Percentiles rank a stretch among this genome's conserved stretches.
Conservation (phyloP, 2,888 invertebrate species). For the Plebejus melissa region DNA sequence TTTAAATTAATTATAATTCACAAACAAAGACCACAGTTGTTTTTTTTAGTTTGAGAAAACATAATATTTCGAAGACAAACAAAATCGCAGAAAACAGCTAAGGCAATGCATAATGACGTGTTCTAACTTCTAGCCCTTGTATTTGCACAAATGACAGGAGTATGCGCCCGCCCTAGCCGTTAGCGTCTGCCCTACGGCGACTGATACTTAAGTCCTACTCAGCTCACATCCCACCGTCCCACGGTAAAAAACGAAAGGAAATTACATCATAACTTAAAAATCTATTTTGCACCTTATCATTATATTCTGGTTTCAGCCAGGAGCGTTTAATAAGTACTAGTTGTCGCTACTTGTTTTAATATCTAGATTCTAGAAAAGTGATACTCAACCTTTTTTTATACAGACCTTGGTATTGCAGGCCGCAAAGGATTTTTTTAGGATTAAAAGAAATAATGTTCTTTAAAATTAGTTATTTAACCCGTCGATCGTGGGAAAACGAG, state of each 20-base stretch:
- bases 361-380: neutral
- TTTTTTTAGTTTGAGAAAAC: no score
- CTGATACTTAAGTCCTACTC: neutral
- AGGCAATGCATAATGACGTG: neutral
- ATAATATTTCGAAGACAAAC: neutral
- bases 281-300: constrained; percentile 20
- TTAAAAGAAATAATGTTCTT: no score
- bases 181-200: constrained; percentile 22
- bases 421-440: no score
- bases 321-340: constrained; percentile 9
- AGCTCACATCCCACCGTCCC: neutral
- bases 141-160: neutral
- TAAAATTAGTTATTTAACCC: no score
- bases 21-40: no score
- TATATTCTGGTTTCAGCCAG: constrained; percentile 13
- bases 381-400: no score
- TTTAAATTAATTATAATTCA: no score
- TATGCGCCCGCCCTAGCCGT: constrained; percentile 8
- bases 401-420: no score
- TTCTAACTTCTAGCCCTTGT: neutral
- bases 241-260: constrained; percentile 18
- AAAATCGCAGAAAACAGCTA: neutral
- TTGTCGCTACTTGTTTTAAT: constrained; percentile 7
- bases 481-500: no score
- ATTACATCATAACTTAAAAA: constrained; percentile 24